Evolutionary conservation across 2,113 vertebrate genomes (phyloP).

Genomic region (Megaptera novaeangliae): DNA sequence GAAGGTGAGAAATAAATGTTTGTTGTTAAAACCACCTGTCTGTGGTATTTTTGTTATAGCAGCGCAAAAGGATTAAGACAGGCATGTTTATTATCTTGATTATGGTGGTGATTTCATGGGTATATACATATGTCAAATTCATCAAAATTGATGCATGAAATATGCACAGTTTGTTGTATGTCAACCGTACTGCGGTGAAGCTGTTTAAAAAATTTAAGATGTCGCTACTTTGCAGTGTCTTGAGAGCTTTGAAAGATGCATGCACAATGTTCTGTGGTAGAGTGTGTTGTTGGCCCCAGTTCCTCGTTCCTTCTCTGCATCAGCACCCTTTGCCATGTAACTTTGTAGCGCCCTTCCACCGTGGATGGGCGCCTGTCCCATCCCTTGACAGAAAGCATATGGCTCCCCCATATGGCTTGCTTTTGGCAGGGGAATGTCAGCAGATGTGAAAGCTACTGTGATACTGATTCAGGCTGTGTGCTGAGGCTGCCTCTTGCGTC

Average conservation of each 20-base stretch:
- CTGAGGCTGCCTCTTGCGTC: neutral
- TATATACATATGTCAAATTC: neutral
- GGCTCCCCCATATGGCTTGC: neutral
- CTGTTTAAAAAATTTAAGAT: neutral
- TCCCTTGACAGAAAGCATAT: neutral
- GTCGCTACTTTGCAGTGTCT: neutral
- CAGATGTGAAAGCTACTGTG: neutral
- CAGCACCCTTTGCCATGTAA: neutral
- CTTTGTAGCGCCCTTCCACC: neutral
- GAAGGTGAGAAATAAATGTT: neutral
- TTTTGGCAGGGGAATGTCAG: neutral
- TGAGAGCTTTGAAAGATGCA: neutral
- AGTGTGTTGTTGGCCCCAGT: rapidly evolving
- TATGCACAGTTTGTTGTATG: neutral
- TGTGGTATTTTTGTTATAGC: neutral
- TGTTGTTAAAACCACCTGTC: neutral
- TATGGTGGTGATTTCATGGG: neutral
- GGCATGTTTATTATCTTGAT: neutral
- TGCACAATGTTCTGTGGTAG: rapidly evolving
- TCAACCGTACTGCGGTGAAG: neutral
- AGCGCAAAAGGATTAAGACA: neutral
- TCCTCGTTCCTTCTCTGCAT: neutral
- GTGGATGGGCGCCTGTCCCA: neutral
- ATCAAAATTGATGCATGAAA: neutral
- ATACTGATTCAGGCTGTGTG: neutral